Base-by-base conservation (phyloP, 2,888 invertebrate genomes). In the Hypena proboscidalis region DNA sequence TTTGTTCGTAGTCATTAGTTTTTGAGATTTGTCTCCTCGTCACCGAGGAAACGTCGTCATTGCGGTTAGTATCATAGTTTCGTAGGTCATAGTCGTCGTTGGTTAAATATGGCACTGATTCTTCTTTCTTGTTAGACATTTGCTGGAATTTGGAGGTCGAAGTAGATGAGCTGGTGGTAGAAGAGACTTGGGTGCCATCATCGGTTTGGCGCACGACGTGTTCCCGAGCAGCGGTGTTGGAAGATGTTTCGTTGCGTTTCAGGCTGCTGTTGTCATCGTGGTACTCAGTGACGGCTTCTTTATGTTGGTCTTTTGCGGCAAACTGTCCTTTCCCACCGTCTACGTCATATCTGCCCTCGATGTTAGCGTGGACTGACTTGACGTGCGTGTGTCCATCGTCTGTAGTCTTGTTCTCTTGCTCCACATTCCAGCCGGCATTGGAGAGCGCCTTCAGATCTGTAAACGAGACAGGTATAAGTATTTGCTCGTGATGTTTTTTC, bases 361-460 rank as follows among this genome's bases (percentile, higher is more conserved):
- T 94, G 57, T 93, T 92, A 21, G 95, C 94, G 41, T 92, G 67
- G 13, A 93, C 92, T 44, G 92, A 90, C 30, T 92, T 91, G 30
- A 92, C 91, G 54, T 92, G 92, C 2, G 93, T 93, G 67, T 92
- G 93, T 0, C 95, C 95, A 69, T 94, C 94, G 44, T 93, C 91
- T 26, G 92, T 93, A 1, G 90, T 91, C 74, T 91, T 92, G 49
- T 93, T 92, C 40, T 93, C 92, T 3, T 93, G 92, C 58, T 93
- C 92, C 30, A 94, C 92, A 70, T 93, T 93, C 95, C 95, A 95
- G 33, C 94, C 94, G 27, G 93, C 92, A 51, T 92, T 87, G 21
- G 90, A 87, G 26, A 85, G 78, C 67, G 85, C 88, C 59, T 87
- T 83, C 60, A 90, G 70, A 77, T 91, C 91, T 91, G 86, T 0